Conservation (phyloP, 2,113 vertebrate genomes). For the Leucoraja erinaceus region DNA sequence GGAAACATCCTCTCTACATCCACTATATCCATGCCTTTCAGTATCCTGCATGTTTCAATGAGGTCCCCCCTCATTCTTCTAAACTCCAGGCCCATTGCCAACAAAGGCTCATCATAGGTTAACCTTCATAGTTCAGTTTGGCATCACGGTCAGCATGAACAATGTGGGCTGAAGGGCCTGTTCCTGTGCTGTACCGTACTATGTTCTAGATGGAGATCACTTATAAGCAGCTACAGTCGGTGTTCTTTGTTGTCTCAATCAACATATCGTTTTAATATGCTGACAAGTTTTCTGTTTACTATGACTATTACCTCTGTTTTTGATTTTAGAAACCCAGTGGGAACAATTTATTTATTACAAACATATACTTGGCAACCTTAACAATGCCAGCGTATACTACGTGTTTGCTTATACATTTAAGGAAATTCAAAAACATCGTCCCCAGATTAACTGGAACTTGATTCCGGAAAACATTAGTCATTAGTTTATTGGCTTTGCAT, state of each 20-base stretch:
- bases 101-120: too few relatives aligned
- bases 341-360: not conserved
- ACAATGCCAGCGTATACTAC: not conserved
- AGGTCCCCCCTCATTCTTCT: too few relatives aligned
- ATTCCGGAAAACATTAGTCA: conserved; percentile 16
- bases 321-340: not conserved
- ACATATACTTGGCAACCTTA: not conserved
- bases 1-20: too few relatives aligned
- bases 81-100: too few relatives aligned
- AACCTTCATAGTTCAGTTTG: too few relatives aligned
- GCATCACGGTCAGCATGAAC: too few relatives aligned
- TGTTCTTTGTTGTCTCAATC: not conserved
- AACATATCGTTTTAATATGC: not conserved
- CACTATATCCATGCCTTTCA: too few relatives aligned
- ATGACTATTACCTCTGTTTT: not conserved
- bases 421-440: not conserved
- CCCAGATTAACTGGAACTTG: not conserved
- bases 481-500: not conserved
- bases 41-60: too few relatives aligned
- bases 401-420: not conserved
- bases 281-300: not conserved
- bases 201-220: too few relatives aligned
- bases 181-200: too few relatives aligned
- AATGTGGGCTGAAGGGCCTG: too few relatives aligned
- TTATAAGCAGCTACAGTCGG: not conserved